Evolutionary conservation across 2,113 vertebrate species (phyloP).

Genomic region (Eonycteris spelaea): DNA sequence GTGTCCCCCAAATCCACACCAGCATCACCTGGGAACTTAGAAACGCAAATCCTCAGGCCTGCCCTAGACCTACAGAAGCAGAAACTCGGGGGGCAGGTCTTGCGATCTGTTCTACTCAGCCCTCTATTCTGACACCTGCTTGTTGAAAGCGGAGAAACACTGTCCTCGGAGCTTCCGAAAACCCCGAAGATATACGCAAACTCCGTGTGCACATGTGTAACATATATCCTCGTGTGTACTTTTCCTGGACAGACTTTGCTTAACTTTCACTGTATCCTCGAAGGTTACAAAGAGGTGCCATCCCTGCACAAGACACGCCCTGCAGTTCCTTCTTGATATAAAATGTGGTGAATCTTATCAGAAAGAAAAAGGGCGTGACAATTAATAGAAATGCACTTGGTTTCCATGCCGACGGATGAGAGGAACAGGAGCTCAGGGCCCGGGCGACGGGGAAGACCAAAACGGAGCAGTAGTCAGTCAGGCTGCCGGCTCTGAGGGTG

Average conservation of each 20-base stretch:
- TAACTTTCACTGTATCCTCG: not conserved
- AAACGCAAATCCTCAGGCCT: not conserved
- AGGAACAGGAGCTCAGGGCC: not conserved
- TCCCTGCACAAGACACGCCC: no score
- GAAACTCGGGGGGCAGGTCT: fast-evolving
- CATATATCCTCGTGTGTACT: not conserved
- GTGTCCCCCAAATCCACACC: not conserved
- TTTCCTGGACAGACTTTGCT: not conserved
- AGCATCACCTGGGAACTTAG: not conserved
- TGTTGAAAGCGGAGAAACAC: not conserved
- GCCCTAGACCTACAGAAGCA: not conserved
- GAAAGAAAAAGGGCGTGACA: not conserved
- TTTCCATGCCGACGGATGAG: not conserved
- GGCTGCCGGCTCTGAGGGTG: not conserved
- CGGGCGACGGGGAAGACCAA: not conserved
- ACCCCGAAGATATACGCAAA: not conserved
- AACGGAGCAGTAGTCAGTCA: not conserved
- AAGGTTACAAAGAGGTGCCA: not conserved
- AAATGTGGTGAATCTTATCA: not conserved
- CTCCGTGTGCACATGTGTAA: no score
- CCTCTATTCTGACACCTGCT: not conserved
- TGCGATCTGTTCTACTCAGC: not conserved
- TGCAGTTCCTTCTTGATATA: not conserved
- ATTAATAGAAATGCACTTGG: not conserved
- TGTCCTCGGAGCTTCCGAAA: not conserved